Percentiles rank a stretch among this genome's conserved stretches.
Conservation (phyloP, 2,888 invertebrate species). For the Ctenicera cuprea region DNA sequence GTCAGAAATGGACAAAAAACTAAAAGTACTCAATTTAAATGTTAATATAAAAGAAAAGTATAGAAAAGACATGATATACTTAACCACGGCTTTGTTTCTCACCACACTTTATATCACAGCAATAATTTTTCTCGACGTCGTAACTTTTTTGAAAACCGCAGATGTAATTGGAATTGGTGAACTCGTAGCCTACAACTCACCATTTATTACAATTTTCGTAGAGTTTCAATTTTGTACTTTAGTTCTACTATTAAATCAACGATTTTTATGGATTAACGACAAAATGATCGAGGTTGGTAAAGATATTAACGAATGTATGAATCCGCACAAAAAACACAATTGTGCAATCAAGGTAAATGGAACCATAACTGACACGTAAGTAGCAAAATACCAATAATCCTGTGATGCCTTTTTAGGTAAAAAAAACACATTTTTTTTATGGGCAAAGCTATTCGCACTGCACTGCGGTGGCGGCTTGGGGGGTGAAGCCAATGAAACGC, state of each 20-base stretch:
- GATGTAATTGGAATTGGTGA: slow-evolving; percentile 19
- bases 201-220: slow-evolving; percentile 10
- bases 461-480: too few relatives aligned
- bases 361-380: background rate
- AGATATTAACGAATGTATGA: slow-evolving; percentile 5
- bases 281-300: slow-evolving; percentile 26
- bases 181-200: slow-evolving; percentile 24
- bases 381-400: background rate
- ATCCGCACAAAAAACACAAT: background rate
- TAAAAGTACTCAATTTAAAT: slow-evolving; percentile 1
- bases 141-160: background rate
- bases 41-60: slow-evolving; percentile 18
- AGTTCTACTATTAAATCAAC: slow-evolving; percentile 13
- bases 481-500: too few relatives aligned
- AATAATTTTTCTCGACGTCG: background rate
- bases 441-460: too few relatives aligned
- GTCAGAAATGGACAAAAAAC: slow-evolving; percentile 6
- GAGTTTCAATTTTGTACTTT: slow-evolving; percentile 39
- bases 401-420: background rate
- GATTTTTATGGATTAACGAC: slow-evolving; percentile 26
- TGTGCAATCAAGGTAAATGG: background rate
- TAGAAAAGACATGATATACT: slow-evolving; percentile 7
- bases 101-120: background rate
- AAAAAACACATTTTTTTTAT: too few relatives aligned
- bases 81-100: background rate